A percentile compares a stretch with the other conserved stretches of the same genome.
These are phyloP conservation scores for Rhagoletis pomonella DNA, from an alignment of 1,140 invertebrate species.

Conservation along the genomic window DNA sequence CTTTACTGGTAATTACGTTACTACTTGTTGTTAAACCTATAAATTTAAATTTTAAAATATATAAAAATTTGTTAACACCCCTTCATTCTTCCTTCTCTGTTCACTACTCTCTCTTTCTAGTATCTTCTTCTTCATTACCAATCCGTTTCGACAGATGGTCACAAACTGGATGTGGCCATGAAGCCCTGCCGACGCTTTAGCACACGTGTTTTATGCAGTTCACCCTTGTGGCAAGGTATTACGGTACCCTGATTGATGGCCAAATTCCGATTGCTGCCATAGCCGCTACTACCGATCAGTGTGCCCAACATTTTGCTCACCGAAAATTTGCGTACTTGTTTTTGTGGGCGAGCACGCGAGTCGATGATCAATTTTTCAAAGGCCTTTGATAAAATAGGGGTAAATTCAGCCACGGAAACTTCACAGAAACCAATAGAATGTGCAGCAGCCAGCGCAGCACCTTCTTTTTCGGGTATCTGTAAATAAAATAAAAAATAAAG, in stretches of 20 bases:
- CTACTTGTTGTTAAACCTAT: background rate
- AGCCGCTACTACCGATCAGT: constrained; percentile 78
- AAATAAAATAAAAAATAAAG: constrained; percentile 20
- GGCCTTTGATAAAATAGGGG: constrained; percentile 80
- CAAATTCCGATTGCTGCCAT: constrained; percentile 62
- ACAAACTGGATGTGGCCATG: constrained; percentile 77
- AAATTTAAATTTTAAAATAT: too few species aligned
- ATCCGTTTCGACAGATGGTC: constrained; percentile 71
- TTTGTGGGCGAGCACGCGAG: constrained; percentile 77
- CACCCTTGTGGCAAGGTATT: constrained; percentile 77
- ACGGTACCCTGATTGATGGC: constrained; percentile 76
- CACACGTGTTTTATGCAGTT: constrained; percentile 77
- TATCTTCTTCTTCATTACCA: background rate
- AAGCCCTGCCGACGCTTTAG: constrained; percentile 77
- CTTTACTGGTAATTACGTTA: background rate
- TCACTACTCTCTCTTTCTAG: background rate
- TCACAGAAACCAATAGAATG: constrained; percentile 84
- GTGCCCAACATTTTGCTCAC: constrained; percentile 88
- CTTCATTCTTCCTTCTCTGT: background rate
- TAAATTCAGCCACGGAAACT: constrained; percentile 85
- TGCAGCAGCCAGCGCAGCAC: constrained; percentile 79
- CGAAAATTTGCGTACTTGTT: constrained; percentile 81
- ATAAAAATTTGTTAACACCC: background rate
- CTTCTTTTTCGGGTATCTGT: constrained; percentile 83
- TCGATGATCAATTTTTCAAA: constrained; percentile 82